Percentiles rank a stretch among this genome's conserved stretches.
Conservation (phyloP, 2,797 vertebrate genomes). For the Molossus alvarezi region DNA sequence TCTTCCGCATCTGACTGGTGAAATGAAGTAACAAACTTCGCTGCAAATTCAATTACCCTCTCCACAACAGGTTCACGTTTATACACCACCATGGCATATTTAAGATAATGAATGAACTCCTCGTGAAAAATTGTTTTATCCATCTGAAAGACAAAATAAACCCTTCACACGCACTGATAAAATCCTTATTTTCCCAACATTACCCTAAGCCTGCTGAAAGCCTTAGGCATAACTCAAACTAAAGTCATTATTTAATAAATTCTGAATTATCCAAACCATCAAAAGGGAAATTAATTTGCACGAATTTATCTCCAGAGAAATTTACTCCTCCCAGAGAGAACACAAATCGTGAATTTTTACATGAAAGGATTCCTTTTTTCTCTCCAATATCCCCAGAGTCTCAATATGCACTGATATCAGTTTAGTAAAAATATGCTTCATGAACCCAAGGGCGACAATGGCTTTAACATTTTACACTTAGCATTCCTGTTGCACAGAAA, state of each 20-base stretch:
- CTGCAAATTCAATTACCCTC: constrained; percentile 95
- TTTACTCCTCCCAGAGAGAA: not conserved
- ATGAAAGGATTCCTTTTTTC: not conserved
- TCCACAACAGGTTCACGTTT: constrained; percentile 96
- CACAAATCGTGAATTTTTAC: constrained; percentile 10
- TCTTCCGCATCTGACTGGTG: constrained; percentile 89
- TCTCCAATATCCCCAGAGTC: not conserved
- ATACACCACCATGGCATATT: constrained; percentile 96
- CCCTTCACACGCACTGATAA: not conserved
- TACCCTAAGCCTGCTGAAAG: not conserved
- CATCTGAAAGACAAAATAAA: constrained; percentile 89
- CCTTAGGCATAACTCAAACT: not conserved
- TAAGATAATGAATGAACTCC: constrained; percentile 95
- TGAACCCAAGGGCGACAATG: not conserved
- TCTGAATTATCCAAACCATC: constrained; percentile 21
- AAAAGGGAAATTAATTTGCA: not conserved
- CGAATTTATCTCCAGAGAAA: constrained; percentile 14
- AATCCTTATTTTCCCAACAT: not conserved
- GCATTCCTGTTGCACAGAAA: not conserved
- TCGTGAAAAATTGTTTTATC: constrained; percentile 94
- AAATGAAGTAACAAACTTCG: constrained; percentile 95
- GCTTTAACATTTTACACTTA: not conserved
- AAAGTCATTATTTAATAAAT: constrained; percentile 8
- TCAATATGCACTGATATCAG: not conserved
- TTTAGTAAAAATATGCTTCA: not conserved